Evolutionary conservation across 2,888 invertebrate genomes (phyloP).

Genomic region (Mimachlamys varia): DNA sequence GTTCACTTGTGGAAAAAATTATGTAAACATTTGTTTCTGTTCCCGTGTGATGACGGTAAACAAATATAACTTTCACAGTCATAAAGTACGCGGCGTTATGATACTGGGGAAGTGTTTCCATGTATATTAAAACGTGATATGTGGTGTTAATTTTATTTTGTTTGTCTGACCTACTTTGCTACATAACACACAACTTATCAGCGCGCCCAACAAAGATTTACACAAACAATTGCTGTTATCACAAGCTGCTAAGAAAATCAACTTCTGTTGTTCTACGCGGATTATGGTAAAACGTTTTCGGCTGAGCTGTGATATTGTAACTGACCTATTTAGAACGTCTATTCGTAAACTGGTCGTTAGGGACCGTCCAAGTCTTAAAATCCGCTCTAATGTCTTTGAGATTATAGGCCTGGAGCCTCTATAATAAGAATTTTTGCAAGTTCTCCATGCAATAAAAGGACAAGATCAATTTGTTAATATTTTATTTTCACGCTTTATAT

Average conservation of each 20-base stretch:
- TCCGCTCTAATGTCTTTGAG: no score
- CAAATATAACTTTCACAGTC: conserved; percentile 1
- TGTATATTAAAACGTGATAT: neutral
- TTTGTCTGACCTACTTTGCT: conserved; percentile 28
- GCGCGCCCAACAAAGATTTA: conserved; percentile 33
- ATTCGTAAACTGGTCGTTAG: neutral
- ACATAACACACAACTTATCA: conserved; percentile 14
- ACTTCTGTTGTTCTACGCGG: conserved; percentile 10
- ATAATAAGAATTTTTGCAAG: no score
- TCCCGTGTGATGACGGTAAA: neutral
- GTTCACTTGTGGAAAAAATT: conserved; percentile 37
- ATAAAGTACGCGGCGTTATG: neutral
- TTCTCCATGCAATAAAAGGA: no score
- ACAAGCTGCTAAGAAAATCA: conserved; percentile 19
- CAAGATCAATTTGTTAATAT: no score
- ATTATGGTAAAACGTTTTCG: conserved; percentile 28
- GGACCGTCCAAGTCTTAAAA: neutral
- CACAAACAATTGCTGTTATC: conserved; percentile 19
- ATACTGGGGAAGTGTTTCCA: neutral
- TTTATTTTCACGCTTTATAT: no score
- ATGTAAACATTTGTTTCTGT: neutral
- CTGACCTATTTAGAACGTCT: neutral
- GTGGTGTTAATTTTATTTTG: conserved; percentile 8
- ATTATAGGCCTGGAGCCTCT: no score
- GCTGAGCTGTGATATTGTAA: neutral